Evolutionary conservation across 2,113 vertebrate genomes (phyloP).

Genomic region (Pelecanus crispus): DNA sequence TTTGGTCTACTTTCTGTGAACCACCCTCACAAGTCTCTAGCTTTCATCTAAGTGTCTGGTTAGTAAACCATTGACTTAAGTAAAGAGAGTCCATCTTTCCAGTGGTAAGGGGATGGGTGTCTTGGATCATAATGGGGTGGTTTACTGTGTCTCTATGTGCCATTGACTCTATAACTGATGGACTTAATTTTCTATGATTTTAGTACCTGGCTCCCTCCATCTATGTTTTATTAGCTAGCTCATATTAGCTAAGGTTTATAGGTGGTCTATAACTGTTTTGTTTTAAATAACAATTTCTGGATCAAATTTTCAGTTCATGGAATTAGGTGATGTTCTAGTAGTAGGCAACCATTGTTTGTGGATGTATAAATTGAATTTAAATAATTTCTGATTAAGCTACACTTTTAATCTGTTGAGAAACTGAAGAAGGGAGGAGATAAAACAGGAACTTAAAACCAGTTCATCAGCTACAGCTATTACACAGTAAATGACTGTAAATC

Average conservation of each 20-base stretch:
- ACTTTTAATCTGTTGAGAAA: neutral
- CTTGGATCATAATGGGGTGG: neutral
- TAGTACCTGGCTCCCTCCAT: neutral
- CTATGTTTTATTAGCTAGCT: neutral
- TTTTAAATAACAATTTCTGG: neutral
- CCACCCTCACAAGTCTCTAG: neutral
- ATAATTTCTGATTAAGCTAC: neutral
- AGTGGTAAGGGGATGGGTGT: neutral
- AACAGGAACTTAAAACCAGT: conserved; percentile 45
- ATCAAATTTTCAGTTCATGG: neutral
- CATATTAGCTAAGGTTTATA: neutral
- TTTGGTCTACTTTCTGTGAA: neutral
- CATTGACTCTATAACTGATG: neutral
- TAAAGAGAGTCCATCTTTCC: neutral
- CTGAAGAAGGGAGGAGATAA: conserved; percentile 2
- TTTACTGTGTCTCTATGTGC: neutral
- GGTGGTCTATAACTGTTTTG: neutral
- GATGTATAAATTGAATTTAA: neutral
- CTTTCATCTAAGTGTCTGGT: neutral
- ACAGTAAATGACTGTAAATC: neutral
- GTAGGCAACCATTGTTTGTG: neutral
- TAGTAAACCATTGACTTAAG: neutral
- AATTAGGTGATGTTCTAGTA: neutral
- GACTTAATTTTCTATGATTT: neutral
- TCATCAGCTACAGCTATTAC: neutral